Evolutionary conservation across 2,797 vertebrate genomes (phyloP), one percentile per base, ranked within the genome.

Genomic region (Notamacropus eugenii): DNA sequence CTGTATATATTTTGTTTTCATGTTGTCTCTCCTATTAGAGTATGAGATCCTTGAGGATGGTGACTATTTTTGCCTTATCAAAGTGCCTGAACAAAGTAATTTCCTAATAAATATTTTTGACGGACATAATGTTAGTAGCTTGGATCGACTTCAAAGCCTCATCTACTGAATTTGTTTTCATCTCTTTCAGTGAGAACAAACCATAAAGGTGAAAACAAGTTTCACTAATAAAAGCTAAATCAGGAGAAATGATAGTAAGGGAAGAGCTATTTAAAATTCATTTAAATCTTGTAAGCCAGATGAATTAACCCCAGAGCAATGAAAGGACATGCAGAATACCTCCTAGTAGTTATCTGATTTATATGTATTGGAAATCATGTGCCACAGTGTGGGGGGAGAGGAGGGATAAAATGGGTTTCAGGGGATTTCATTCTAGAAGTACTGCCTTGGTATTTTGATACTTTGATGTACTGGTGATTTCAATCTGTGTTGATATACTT

Each of bases 401-500:
- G 55, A 0, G 31, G 57, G 8, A 3, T 90, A 19, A 82, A 90
- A 62, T 56, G 12, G 24, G 40, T 96, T 94, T 95, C 91, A 87
- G 90, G 96, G 93, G n/a, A 34, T 67, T 96, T 1, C 12, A 29
- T 29, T 96, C 56, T 58, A 46, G 57, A 95, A 96, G 54, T 92
- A 56, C 94, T 96, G 87, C 93, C 74, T 96, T 97, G 93, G 82
- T 96, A 96, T 91, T 59, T 57, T 74, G 90, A 97, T n/a, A 40
- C n/a, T 74, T 74, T 22, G 16, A 74, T 74, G 62, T n/a, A 5
- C 1, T 67, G n/a, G 62, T 74, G 34, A 74, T 74, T 40, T 74
- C 34, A n/a, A 2, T n/a, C 19, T 14, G 14, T 67, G 34, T 22
- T n/a, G 62, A 67, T n/a, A 40, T 40, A 74, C 10, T 74, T 22